A percentile compares a stretch with the other conserved stretches of the same genome.
These are phyloP conservation scores for Vanessa cardui DNA, from an alignment of 2,888 invertebrate species.

Conservation along the genomic window DNA sequence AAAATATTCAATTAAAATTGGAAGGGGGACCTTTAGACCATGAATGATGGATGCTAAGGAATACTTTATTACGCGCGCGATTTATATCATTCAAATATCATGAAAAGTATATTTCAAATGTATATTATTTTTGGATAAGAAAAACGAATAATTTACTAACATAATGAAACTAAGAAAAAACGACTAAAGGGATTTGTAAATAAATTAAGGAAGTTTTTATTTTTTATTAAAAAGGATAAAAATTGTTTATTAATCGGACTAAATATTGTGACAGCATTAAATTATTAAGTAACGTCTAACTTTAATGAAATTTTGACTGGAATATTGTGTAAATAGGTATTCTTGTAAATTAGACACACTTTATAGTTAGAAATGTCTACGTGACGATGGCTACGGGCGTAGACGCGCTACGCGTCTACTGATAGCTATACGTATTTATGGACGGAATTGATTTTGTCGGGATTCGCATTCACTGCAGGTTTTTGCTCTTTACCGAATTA, in stretches of 20 bases:
- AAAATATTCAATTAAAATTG: background rate
- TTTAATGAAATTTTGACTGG: slow-evolving; percentile 9
- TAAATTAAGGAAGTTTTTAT: slow-evolving; percentile 5
- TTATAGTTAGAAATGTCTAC: slow-evolving; percentile 56
- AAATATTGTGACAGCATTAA: background rate
- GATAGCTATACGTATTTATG: slow-evolving; percentile 33
- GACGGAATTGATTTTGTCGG: slow-evolving; percentile 57
- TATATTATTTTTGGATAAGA: background rate
- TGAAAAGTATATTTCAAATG: background rate
- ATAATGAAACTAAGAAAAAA: background rate
- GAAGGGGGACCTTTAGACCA: background rate
- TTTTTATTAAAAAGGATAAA: slow-evolving; percentile 7
- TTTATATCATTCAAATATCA: background rate
- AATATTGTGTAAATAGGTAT: slow-evolving; percentile 19
- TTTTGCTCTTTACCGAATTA: slow-evolving; percentile 28
- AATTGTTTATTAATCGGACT: background rate
- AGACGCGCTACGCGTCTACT: slow-evolving; percentile 44
- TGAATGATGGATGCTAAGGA: background rate
- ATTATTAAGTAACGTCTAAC: background rate
- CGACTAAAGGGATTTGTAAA: background rate
- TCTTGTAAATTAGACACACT: slow-evolving; percentile 35
- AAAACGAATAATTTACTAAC: background rate
- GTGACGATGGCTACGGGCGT: slow-evolving; percentile 60
- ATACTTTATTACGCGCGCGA: background rate
- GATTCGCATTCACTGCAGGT: slow-evolving; percentile 53